A percentile compares a stretch with the other conserved stretches of the same genome.
These are phyloP conservation scores for Pogonomyrmex barbatus DNA, from an alignment of 1,140 invertebrate genomes.

Conservation along the genomic window DNA sequence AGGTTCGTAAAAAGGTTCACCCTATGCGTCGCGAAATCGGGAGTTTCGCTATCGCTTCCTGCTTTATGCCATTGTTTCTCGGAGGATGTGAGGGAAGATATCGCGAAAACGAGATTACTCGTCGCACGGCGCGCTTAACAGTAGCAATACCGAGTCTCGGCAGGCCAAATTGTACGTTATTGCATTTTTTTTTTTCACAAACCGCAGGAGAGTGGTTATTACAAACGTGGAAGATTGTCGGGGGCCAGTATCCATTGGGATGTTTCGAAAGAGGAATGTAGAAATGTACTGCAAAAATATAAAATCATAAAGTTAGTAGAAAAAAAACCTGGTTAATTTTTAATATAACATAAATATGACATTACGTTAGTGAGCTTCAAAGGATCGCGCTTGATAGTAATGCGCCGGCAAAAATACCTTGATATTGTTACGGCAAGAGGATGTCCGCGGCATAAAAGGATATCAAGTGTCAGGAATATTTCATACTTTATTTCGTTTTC, in stretches of 20 bases:
- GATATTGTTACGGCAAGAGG: slow-evolving; percentile 26
- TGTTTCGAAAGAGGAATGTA: not conserved
- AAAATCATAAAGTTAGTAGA: not conserved
- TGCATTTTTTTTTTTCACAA: slow-evolving; percentile 35
- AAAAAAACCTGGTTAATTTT: slow-evolving; percentile 38
- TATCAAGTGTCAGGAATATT: slow-evolving; percentile 58
- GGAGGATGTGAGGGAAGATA: slow-evolving; percentile 23
- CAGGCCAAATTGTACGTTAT: slow-evolving; percentile 50
- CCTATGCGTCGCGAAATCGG: slow-evolving; percentile 39
- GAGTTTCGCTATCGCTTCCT: not conserved
- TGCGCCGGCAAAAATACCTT: slow-evolving; percentile 25
- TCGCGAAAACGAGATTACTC: slow-evolving; percentile 37
- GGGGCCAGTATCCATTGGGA: not conserved
- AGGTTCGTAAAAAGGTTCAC: slow-evolving; percentile 25
- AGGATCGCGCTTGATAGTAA: slow-evolving; percentile 5
- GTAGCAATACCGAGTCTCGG: slow-evolving; percentile 13
- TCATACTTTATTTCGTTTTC: slow-evolving; percentile 55
- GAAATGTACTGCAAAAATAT: not conserved
- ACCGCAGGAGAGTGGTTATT: not conserved
- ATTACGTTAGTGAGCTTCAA: slow-evolving; percentile 14
- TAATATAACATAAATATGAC: slow-evolving; percentile 34
- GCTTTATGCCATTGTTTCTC: slow-evolving; percentile 37
- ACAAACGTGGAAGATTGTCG: not conserved
- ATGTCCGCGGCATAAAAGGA: slow-evolving; percentile 46
- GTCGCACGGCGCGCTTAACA: slow-evolving; percentile 21